Conservation (phyloP, 2,888 invertebrate genomes). For the Aquatica leii region DNA sequence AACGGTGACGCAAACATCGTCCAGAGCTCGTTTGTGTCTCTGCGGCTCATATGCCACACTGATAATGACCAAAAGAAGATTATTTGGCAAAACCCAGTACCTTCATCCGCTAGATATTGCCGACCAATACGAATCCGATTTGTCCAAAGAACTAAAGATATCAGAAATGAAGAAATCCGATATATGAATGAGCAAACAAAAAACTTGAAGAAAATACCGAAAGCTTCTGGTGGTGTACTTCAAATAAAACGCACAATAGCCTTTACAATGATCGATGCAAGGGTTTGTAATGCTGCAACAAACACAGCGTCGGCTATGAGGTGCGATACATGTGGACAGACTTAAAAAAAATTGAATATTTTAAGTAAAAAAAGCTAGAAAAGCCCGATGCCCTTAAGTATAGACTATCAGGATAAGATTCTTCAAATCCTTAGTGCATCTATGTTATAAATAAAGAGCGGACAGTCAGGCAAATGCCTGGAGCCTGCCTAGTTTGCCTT, state of each 20-base stretch:
- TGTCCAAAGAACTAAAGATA: neutral
- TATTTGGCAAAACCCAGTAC: neutral
- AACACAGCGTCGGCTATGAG: no score
- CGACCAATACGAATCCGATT: neutral
- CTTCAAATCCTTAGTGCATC: no score
- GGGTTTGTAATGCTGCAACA: conserved; percentile 33
- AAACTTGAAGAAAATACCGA: no score
- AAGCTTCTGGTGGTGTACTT: no score
- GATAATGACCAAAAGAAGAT: neutral
- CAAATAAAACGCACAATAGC: no score
- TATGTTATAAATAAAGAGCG: no score
- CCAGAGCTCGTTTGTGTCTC: conserved; percentile 29
- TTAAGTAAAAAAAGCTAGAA: neutral
- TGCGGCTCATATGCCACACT: conserved; percentile 45
- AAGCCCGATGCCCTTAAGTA: no score
- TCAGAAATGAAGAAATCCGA: neutral
- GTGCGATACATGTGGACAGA: no score
- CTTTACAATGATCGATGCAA: conserved; percentile 38
- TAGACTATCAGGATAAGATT: no score
- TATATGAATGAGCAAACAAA: neutral
- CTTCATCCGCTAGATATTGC: neutral
- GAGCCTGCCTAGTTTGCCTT: no score
- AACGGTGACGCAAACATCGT: conserved; percentile 46
- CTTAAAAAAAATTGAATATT: no score
- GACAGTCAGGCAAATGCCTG: no score